phyloP scores from a whole-genome alignment of 2,888 invertebrate species.

The Andricus quercusramuli region DNA sequence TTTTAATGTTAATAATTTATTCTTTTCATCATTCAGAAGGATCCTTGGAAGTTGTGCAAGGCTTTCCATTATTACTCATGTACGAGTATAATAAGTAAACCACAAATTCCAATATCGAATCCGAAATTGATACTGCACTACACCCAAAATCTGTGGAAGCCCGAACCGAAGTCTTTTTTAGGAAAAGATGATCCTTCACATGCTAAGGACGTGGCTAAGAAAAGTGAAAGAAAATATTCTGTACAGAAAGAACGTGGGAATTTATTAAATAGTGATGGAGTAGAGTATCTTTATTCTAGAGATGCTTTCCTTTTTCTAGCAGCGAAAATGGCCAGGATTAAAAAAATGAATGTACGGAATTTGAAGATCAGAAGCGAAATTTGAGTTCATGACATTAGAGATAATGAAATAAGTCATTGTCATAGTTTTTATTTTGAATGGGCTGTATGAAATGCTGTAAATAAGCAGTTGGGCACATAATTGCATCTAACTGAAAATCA shows the following conservation, averaged over 20 bases:
- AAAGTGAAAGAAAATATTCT: background rate
- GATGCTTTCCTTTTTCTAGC: slow-evolving; percentile 1
- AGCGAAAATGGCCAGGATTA: background rate
- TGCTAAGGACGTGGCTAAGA: background rate
- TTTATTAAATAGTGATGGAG: background rate
- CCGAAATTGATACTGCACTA: slow-evolving; percentile 5
- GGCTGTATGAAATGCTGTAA: too few relatives aligned
- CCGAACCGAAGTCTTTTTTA: too few relatives aligned
- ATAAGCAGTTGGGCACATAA: too few relatives aligned
- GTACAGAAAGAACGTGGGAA: background rate
- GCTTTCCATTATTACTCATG: slow-evolving; percentile 6
- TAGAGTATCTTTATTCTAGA: background rate
- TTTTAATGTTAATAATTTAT: background rate
- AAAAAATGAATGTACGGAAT: slow-evolving; percentile 7
- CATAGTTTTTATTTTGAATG: too few relatives aligned
- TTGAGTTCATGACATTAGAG: background rate
- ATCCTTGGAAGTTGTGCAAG: slow-evolving; percentile 13
- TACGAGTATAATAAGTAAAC: background rate
- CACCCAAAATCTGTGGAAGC: background rate
- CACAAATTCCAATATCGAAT: background rate
- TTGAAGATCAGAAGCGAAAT: background rate
- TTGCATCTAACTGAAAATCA: too few relatives aligned
- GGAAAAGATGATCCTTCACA: too few relatives aligned
- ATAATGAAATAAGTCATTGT: background rate
- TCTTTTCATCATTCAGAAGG: background rate